Base-by-base conservation (phyloP, 2,113 vertebrate species). In the Pluvianellus socialis region DNA sequence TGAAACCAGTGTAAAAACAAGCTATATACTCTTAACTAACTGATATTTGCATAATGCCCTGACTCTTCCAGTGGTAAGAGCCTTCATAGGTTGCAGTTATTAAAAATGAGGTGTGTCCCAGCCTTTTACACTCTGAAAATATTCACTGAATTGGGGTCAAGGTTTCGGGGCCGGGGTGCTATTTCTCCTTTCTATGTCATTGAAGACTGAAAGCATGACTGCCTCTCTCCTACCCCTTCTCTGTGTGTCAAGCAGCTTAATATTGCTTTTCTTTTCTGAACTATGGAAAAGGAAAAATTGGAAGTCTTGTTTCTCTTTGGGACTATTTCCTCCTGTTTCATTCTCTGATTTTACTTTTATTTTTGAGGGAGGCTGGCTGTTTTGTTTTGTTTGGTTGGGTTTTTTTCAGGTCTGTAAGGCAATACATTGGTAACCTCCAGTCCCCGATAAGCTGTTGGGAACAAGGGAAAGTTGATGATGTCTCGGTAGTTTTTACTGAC, bases 391-490 rank as follows among this genome's bases (percentile, higher is more conserved):
- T 14, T 59, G 55, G 55, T 47, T 18, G 17, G 30, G 11, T 16
- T 16, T 35, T 23, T 61, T 35, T 14, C 35, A 79, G 16, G 58
- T 59, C 62, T 92, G 38, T 73, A 63, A 67, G 68, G n/a, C 50
- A 86, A 21, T 86, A 68, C 35, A 19, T 38, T 1, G 2, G 32
- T 92, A 94, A 86, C 59, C 42, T 94, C 71, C 0, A 0, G 53
- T 93, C 32, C 55, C 79, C 93, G 86, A 93, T 92, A 94, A 96
- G 72, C 79, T 56, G 56, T 83, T 89, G 47, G 79, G 71, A 96
- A 83, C 95, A 66, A 94, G 94, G 89, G 85, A 94, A 97, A 96
- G 82, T 93, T 89, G 91, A 89, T 95, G 92, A 40, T 95, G 81
- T 95, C 73, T 95, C 15, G 1, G 76, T 93, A 91, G 70, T 80